Base-by-base conservation (phyloP, 2,113 vertebrate species). In the Tenebrosternarchus preto region DNA sequence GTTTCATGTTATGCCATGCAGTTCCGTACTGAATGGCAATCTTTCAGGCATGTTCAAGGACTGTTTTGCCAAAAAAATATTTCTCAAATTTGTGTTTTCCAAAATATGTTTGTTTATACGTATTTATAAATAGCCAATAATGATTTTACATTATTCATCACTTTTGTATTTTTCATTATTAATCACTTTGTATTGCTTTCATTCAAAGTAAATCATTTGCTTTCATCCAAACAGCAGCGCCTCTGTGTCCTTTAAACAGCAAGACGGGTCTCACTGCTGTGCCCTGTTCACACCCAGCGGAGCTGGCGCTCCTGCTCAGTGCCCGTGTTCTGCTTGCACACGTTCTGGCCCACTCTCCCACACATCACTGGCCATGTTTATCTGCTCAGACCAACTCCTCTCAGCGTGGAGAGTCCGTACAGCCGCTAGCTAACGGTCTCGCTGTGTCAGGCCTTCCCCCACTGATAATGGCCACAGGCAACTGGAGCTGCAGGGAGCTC, bases 321-420 rank as follows among this genome's bases (percentile, higher is more conserved):
- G 46, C 8, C 27, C 11, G 64, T n/a, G 12, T 29, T 33, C 29
- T 31, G 25, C 43, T 31, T 16, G 20, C n/a, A 33, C 76, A 12
- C 43, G 3, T 57, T 16, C 46, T 24, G 43, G 33, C 25, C 61
- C 22, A n/a, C n/a, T 66, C 61, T 67, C 61, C 16, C 20, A n/a
- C 33, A 31, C 29, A 33, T 57, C 63, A 68, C 16, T 53, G 39
- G 76, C 61, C 85, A 82, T 79, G 70, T 89, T 87, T 88, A 84
- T 92, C 87, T 85, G 88, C 84, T 78, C 77, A 85, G 83, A 89
- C 89, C 87, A 88, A 89, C 87, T 88, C 84, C 86, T 78, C 86
- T 84, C 85, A 85, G 82, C 79, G 77, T 85, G 87, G 90, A 86
- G 88, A 88, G 91, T 87, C 84, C 83, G 88, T 90, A 76, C 83